phyloP scores from a whole-genome alignment of 1,140 invertebrate genomes.

The Brachionus sp. region DNA sequence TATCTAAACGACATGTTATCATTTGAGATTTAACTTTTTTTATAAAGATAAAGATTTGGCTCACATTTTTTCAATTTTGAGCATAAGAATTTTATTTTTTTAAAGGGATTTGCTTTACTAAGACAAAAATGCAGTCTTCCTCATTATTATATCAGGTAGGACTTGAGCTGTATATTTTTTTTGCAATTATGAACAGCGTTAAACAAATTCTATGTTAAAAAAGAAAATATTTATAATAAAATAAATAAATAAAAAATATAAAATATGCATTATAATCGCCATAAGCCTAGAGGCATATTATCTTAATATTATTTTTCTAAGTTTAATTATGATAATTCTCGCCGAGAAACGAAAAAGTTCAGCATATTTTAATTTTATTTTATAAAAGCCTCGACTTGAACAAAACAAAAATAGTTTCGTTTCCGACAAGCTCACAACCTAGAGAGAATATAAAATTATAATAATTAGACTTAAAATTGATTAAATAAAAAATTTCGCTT shows the following conservation, averaged over 20 bases:
- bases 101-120: neutral
- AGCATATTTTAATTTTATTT: slow-evolving; percentile 18
- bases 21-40: too few species aligned
- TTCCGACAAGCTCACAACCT: slow-evolving; percentile 12
- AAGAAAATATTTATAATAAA: slow-evolving; percentile 23
- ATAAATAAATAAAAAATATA: neutral
- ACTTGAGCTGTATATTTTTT: neutral
- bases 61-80: too few species aligned
- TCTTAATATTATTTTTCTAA: neutral
- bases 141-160: neutral
- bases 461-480: slow-evolving; percentile 10
- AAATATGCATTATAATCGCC: slow-evolving; percentile 31
- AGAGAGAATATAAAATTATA: slow-evolving; percentile 23
- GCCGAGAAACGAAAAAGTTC: slow-evolving; percentile 13
- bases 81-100: too few species aligned
- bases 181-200: neutral
- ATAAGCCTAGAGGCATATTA: slow-evolving; percentile 11
- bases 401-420: slow-evolving; percentile 6
- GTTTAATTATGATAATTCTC: slow-evolving; percentile 23
- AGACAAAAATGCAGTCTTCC: slow-evolving; percentile 5
- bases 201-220: neutral
- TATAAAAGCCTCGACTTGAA: slow-evolving; percentile 7
- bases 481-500: neutral
- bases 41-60: too few species aligned
- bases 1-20: too few species aligned